Conservation (phyloP, 2,113 vertebrate species). For the Diglossa brunneiventris region DNA sequence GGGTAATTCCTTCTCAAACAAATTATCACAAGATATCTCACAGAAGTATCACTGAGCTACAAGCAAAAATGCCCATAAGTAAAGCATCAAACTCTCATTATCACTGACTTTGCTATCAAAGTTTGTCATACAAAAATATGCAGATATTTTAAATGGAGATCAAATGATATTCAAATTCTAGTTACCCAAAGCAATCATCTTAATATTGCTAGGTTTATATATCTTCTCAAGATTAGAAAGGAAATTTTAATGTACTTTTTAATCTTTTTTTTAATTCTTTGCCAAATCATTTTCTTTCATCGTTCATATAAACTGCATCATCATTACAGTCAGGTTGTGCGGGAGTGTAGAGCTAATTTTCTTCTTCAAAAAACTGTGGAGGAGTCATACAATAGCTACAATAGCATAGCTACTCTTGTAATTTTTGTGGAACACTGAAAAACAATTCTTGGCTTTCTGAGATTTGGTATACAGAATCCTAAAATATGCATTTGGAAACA, state of each 20-base stretch:
- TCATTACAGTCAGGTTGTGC: not conserved
- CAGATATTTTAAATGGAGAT: conserved; percentile 18
- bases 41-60: not conserved
- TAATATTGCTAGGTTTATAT: not conserved
- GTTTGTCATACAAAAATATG: conserved; percentile 4
- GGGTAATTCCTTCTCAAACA: conserved; percentile 48
- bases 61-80: conserved; percentile 22
- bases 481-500: not conserved
- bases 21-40: conserved; percentile 29
- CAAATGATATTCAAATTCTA: conserved; percentile 33
- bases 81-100: conserved; percentile 32
- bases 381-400: not conserved
- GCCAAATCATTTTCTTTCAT: conserved; percentile 24
- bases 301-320: not conserved
- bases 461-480: not conserved
- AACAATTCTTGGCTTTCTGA: not conserved
- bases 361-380: not conserved
- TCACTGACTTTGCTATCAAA: conserved; percentile 15
- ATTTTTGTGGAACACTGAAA: not conserved
- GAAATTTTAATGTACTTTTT: not conserved
- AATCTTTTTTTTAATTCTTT: conserved; percentile 4
- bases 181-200: conserved; percentile 18
- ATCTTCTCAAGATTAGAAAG: not conserved
- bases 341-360: not conserved
- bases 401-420: not conserved